phyloP scores from a whole-genome alignment of 2,797 vertebrate species.

The Premnoplex brunnescens region DNA sequence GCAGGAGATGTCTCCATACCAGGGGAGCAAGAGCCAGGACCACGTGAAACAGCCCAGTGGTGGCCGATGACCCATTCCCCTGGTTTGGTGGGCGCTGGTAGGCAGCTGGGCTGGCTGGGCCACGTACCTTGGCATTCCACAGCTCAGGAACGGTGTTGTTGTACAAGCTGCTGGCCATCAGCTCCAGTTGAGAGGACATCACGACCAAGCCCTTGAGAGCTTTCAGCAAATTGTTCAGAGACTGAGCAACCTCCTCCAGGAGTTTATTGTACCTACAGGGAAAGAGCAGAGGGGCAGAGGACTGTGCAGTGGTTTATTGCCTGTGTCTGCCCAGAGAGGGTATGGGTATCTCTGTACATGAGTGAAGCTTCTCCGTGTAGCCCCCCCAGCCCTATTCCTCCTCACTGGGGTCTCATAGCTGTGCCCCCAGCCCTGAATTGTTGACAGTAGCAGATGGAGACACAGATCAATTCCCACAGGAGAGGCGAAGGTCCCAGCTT shows the following conservation, averaged over 20 bases:
- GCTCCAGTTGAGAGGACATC: slow-evolving; percentile 91
- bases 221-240: slow-evolving; percentile 85
- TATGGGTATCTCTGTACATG: not conserved
- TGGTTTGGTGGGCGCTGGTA: not conserved
- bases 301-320: fast-evolving
- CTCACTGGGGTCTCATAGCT: not conserved
- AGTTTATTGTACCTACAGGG: slow-evolving; percentile 86
- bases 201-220: slow-evolving; percentile 90
- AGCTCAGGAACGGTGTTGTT: slow-evolving; percentile 86
- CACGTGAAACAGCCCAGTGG: not conserved
- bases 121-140: slow-evolving; percentile 85
- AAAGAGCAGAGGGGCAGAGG: not conserved
- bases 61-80: not conserved
- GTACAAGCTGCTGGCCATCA: slow-evolving; percentile 89
- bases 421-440: not conserved
- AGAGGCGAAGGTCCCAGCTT: not conserved
- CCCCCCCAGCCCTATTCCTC: not conserved
- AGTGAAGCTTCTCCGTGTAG: not conserved
- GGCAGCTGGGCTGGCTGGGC: not conserved
- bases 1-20: not conserved
- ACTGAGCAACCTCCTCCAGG: slow-evolving; percentile 80
- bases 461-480: too few species aligned
- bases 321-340: not conserved
- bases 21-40: not conserved
- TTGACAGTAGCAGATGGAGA: not conserved